Percentiles rank a stretch among this genome's conserved stretches.
Evolutionary conservation across 2,113 vertebrate genomes (phyloP).

Genomic region (Mesocricetus auratus): DNA sequence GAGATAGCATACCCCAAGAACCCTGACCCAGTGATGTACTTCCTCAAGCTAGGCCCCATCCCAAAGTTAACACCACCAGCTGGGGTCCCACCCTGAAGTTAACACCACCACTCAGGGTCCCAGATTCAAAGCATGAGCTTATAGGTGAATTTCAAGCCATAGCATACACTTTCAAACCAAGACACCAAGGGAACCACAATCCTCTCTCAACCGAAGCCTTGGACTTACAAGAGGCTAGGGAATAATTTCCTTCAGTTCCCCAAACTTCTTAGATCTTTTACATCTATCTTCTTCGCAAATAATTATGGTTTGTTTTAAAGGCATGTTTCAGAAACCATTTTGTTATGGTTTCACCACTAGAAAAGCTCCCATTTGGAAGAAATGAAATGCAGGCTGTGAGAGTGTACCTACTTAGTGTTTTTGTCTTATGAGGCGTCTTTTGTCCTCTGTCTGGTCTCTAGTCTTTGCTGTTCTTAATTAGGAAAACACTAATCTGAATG

Average conservation of each 20-base stretch:
- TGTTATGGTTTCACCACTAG: not conserved
- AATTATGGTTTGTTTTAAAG: slow-evolving; percentile 34
- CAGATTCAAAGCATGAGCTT: not conserved
- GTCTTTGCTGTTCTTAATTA: slow-evolving; percentile 29
- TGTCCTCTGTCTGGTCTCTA: not conserved
- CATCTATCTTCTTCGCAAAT: not conserved
- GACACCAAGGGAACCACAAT: not conserved
- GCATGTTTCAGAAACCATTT: slow-evolving; percentile 43
- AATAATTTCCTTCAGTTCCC: not conserved
- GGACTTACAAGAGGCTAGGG: not conserved
- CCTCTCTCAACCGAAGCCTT: not conserved
- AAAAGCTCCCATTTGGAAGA: slow-evolving; percentile 38
- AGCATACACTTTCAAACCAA: not conserved
- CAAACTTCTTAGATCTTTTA: not conserved
- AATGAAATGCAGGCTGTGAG: not conserved
- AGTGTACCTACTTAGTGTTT: not conserved
- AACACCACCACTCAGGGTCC: not conserved
- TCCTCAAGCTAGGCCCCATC: not conserved
- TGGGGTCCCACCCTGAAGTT: not conserved
- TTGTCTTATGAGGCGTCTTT: not conserved
- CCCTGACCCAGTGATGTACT: no score
- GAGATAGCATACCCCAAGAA: not conserved
- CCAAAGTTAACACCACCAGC: not conserved
- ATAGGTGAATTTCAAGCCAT: not conserved
- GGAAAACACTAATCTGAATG: not conserved